A percentile compares a stretch with the other conserved stretches of the same genome.
Evolutionary conservation across 2,888 invertebrate genomes (phyloP).

Genomic region (Monopis laevigella): DNA sequence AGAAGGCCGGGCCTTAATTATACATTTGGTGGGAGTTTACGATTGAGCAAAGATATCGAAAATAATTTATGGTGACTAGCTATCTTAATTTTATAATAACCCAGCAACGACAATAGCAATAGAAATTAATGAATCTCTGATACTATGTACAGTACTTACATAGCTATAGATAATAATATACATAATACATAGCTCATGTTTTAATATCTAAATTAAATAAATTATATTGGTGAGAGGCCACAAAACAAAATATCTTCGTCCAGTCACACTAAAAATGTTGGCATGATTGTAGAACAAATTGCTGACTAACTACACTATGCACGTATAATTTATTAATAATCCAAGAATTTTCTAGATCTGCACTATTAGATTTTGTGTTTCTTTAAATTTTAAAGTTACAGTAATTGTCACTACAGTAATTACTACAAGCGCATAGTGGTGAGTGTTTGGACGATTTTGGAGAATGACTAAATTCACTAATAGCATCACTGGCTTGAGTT

Average conservation of each 20-base stretch:
- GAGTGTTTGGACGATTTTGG: slow-evolving; percentile 62
- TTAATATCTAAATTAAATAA: too few relatives aligned
- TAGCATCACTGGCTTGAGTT: slow-evolving; percentile 28
- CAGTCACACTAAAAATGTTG: too few relatives aligned
- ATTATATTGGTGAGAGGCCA: too few relatives aligned
- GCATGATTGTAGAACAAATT: slow-evolving; percentile 41
- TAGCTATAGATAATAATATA: slow-evolving; percentile 25
- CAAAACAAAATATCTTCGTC: neutral
- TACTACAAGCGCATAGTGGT: slow-evolving; percentile 56
- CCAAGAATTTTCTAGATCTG: slow-evolving; percentile 34
- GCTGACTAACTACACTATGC: slow-evolving; percentile 64
- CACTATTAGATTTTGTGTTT: slow-evolving; percentile 54
- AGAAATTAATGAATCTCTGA: slow-evolving; percentile 29
- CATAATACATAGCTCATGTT: too few relatives aligned
- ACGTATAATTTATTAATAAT: slow-evolving; percentile 40
- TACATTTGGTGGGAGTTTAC: slow-evolving; percentile 62
- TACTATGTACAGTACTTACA: slow-evolving; percentile 51
- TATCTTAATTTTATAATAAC: neutral
- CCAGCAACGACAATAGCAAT: neutral
- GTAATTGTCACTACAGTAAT: slow-evolving; percentile 49
- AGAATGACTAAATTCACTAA: slow-evolving; percentile 46
- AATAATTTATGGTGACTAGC: slow-evolving; percentile 54
- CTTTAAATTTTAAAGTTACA: slow-evolving; percentile 48
- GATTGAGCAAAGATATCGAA: slow-evolving; percentile 57
- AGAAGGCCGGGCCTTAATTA: slow-evolving; percentile 45